Evolutionary conservation across 2,113 vertebrate genomes (phyloP).

Genomic region (Chloroceryle aenea): DNA sequence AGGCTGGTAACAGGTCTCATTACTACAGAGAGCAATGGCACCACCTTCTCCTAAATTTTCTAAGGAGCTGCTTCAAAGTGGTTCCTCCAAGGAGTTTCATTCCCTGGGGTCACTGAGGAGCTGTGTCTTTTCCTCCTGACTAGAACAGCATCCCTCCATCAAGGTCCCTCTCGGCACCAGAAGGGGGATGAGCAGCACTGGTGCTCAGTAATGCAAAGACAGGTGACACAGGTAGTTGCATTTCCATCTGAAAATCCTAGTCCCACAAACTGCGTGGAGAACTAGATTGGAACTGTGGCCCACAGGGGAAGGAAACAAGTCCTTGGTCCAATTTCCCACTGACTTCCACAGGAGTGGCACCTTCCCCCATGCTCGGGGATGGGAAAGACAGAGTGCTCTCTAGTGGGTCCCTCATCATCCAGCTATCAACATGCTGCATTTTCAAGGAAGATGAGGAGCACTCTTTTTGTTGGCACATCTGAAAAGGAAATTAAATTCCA

Average conservation of each 20-base stretch:
- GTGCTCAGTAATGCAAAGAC: neutral
- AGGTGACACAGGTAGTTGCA: neutral
- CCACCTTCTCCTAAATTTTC: neutral
- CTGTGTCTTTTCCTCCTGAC: neutral
- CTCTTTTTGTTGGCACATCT: neutral
- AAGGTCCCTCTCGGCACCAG: neutral
- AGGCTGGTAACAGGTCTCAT: neutral
- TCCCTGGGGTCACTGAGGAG: neutral
- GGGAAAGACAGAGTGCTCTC: neutral
- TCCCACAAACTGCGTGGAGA: neutral
- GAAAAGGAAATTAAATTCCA: slow-evolving; percentile 50
- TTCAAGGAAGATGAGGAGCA: neutral
- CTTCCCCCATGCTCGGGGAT: neutral
- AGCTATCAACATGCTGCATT: neutral
- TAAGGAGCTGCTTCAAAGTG: neutral
- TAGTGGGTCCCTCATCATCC: fast-evolving
- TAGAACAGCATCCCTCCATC: neutral
- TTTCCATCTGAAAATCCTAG: neutral
- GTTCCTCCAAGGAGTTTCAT: neutral
- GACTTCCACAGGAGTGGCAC: neutral
- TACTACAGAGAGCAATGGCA: neutral
- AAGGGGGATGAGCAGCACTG: fast-evolving
- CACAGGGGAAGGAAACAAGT: neutral
- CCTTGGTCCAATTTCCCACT: neutral
- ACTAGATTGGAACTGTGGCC: neutral